Evolutionary conservation across 2,888 invertebrate genomes (phyloP), one percentile per base, ranked within the genome.

Genomic region (Agrochola litura): DNA sequence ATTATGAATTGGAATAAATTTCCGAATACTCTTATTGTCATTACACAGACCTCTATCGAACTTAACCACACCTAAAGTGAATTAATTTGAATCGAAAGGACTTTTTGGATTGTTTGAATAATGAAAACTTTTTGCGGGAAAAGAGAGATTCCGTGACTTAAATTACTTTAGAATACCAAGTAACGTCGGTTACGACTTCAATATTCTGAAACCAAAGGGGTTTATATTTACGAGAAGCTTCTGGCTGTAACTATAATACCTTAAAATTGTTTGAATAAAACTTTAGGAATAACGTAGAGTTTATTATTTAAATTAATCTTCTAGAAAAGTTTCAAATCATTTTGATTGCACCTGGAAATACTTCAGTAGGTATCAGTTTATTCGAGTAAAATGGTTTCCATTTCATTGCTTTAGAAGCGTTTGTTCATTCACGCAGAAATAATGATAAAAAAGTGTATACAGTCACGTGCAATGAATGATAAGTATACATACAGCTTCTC

Each of bases 151-250:
- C 22, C 25, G 37, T 61, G 56, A 77, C 49, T 82, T 73, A 60
- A 68, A 81, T 72, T 66, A 69, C 64, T 82, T 82, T 54, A 60
- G 22, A 65, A 71, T 60, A 82, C 61, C 43, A 63, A 71, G 56
- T 0, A 46, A 61, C 16, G 19, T 70, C 14, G 25, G 12, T 25
- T n/a, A 43, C 22, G 8, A 60, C 19, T 68, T 64, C 9, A 74
- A 60, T 30, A 30, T 58, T 65, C 9, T 58, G 41, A 22, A 43
- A 30, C 6, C 19, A 19, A 76, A 8, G 10, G 14, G 43, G 60
- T 56, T 60, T 30, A 37, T 46, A 49, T 8, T 14, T 56, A 30
- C 46, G 25, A 30, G 6, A 0, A 30, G 30, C 10, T 60, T 68
- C 6, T 37, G 22, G 22, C 9, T 14, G 30, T 52, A 9, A 37